These are phyloP conservation scores for Reticulitermes speratus DNA, from an alignment of 1,140 invertebrate genomes.

Conservation along the genomic window DNA sequence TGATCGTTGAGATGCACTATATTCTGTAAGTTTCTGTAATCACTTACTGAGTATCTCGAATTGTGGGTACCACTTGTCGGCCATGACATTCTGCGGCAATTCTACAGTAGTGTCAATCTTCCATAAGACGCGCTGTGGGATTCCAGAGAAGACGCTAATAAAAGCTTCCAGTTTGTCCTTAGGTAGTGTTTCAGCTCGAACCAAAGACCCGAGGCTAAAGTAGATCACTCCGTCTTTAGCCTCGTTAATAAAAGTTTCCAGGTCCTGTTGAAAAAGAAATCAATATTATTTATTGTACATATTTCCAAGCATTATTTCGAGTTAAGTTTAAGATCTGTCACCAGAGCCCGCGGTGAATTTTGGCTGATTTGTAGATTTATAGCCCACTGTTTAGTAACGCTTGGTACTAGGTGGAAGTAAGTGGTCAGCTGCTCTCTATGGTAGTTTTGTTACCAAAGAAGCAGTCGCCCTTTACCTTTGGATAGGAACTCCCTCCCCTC, in stretches of 20 bases:
- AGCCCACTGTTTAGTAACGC: too few relatives aligned
- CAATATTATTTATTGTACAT: too few relatives aligned
- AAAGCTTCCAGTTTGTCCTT: conserved; percentile 38
- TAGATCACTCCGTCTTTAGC: conserved; percentile 45
- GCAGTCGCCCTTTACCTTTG: too few relatives aligned
- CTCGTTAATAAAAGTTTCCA: conserved; percentile 35
- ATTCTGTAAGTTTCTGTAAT: neutral
- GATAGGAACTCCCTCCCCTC: too few relatives aligned
- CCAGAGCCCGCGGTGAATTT: too few relatives aligned
- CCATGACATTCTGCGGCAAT: conserved; percentile 58
- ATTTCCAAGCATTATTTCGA: too few relatives aligned
- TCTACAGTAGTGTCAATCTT: conserved; percentile 55
- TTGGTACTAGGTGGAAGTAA: too few relatives aligned
- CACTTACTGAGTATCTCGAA: conserved; percentile 60
- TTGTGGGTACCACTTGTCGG: conserved; percentile 62
- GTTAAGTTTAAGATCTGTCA: too few relatives aligned
- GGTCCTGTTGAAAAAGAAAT: conserved; percentile 18
- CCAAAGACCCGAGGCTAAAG: conserved; percentile 45
- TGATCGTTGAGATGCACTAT: too few relatives aligned
- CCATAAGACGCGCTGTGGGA: conserved; percentile 56
- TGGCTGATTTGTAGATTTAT: too few relatives aligned
- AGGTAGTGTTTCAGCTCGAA: conserved; percentile 40
- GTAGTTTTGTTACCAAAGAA: too few relatives aligned
- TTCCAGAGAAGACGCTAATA: conserved; percentile 41
- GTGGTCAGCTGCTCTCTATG: too few relatives aligned